Evolutionary conservation across 2,888 invertebrate species (phyloP), one percentile per base, ranked within the genome.

Genomic region (Ligdia adustata): DNA sequence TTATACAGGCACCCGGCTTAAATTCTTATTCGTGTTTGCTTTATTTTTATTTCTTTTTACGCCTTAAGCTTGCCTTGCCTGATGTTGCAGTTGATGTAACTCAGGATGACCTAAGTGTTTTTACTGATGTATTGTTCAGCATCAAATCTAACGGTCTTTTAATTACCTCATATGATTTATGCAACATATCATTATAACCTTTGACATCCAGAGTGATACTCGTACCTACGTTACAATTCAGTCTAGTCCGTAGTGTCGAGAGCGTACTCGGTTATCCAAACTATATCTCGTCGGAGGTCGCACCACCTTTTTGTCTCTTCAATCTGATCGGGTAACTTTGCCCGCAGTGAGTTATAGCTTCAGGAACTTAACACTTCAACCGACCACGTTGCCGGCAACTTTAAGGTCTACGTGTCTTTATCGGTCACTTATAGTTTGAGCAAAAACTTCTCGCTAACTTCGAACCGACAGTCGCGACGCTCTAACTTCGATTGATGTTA

Each of bases 251-350:
- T 60, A 62, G 64, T 60, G 70, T 55, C 57, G 63, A 50, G 68
- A 66, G 69, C 71, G 72, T 69, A 74, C 69, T 66, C 69, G 73
- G 68, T 79, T 76, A 81, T 82, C 78, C 73, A 62, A 66, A 62
- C 71, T 69, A 74, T 81, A n/a, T 80, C 75, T 75, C 71, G 68
- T 68, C 69, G 69, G 78, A 78, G 75, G 69, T 72, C 67, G 58
- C 64, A 64, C 66, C 64, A 58, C 60, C 64, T 75, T 77, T 79
- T 75, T 75, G 72, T 72, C 70, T 66, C 61, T 57, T 63, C 82
- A 76, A 82, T 84, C 82, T 80, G 80, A 81, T 82, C 76, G 71
- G 59, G 49, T 62, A 77, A 82, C 74, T 80, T 79, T 64, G 60
- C 29, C 59, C 57, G 57, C 59, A 64, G 65, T 82, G 72, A 82